These are phyloP conservation scores for Ennomos erosarius DNA, from an alignment of 2,888 invertebrate species.

Conservation along the genomic window DNA sequence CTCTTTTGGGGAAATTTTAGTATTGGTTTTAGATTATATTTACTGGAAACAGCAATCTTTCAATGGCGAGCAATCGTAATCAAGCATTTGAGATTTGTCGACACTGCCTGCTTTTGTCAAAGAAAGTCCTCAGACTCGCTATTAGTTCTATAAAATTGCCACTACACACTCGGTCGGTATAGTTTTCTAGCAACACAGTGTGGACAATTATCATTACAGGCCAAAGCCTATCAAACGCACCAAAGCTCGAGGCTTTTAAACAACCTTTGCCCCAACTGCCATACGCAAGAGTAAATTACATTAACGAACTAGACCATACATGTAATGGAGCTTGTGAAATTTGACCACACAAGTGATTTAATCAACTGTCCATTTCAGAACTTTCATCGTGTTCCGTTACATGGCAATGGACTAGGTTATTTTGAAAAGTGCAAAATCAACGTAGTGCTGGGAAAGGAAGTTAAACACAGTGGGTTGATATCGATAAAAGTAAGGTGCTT, in stretches of 20 bases:
- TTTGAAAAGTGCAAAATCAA: slow-evolving; percentile 45
- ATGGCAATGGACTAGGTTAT: slow-evolving; percentile 8
- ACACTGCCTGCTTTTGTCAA: background rate
- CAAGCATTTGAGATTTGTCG: slow-evolving; percentile 11
- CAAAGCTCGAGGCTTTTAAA: slow-evolving; percentile 8
- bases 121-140: too few relatives aligned
- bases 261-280: slow-evolving; percentile 7
- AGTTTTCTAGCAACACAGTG: slow-evolving; percentile 3
- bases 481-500: slow-evolving; percentile 65
- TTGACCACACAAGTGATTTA: background rate
- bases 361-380: background rate
- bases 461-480: slow-evolving; percentile 61
- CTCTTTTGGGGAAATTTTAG: slow-evolving; percentile 10
- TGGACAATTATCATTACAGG: slow-evolving; percentile 4
- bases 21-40: slow-evolving; percentile 4
- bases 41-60: slow-evolving; percentile 1
- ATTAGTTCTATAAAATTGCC: too few relatives aligned
- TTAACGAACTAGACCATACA: slow-evolving; percentile 11
- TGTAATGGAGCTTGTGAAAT: slow-evolving; percentile 1
- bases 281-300: background rate
- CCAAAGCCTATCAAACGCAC: slow-evolving; percentile 18
- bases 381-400: too few relatives aligned
- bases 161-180: too few relatives aligned
- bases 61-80: slow-evolving; percentile 12
- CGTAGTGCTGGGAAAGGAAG: slow-evolving; percentile 48